Conservation (phyloP, 2,113 vertebrate genomes). For the Vulpes vulpes region DNA sequence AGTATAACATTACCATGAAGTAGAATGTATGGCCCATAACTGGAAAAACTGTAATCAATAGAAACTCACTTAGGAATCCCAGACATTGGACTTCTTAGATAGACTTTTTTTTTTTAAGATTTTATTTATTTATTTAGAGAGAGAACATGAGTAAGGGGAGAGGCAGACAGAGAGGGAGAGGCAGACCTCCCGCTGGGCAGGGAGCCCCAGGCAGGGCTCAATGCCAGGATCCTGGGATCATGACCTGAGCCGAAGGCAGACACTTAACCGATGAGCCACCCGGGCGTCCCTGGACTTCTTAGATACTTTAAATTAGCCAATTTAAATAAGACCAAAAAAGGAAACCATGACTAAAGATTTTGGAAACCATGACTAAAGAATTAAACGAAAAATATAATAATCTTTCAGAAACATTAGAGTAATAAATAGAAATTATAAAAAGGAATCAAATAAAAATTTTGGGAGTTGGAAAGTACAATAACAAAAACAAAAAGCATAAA, state of each 20-base stretch:
- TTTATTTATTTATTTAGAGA: too few relatives aligned
- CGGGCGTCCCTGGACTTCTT: too few relatives aligned
- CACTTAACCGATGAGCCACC: too few relatives aligned
- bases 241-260: too few relatives aligned
- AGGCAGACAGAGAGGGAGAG: too few relatives aligned
- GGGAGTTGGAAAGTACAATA: neutral
- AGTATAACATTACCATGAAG: neutral
- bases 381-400: neutral
- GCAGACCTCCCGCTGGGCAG: too few relatives aligned
- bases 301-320: conserved; percentile 1
- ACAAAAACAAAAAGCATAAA: neutral
- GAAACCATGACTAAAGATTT: neutral
- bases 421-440: conserved; percentile 15
- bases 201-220: too few relatives aligned
- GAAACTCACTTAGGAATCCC: neutral
- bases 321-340: neutral
- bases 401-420: neutral
- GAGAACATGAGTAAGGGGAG: too few relatives aligned
- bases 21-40: neutral
- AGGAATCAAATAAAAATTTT: neutral
- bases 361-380: neutral
- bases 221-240: too few relatives aligned
- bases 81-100: neutral
- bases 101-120: too few relatives aligned
- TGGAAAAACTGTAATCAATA: conserved; percentile 33